phyloP scores from a whole-genome alignment of 92 coral and sea anemone genomes.

The Diadumene lineata region DNA sequence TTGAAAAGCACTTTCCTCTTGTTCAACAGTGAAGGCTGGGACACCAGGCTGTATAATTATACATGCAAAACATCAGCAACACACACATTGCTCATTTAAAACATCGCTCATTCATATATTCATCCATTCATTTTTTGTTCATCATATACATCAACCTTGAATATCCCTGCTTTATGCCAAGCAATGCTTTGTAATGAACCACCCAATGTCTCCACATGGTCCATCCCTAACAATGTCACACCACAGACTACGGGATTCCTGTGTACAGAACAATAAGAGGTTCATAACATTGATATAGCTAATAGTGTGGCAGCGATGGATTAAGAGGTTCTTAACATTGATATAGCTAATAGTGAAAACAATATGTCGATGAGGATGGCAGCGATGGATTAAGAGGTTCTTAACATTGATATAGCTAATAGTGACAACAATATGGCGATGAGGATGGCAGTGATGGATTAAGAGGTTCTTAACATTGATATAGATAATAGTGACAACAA shows the following conservation, averaged over 20 bases:
- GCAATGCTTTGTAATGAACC: conserved; percentile 93
- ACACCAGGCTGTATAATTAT: conserved; percentile 64
- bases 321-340: not conserved
- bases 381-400: not conserved
- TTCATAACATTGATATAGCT: not conserved
- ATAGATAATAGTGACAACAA: not conserved
- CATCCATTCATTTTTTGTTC: not conserved
- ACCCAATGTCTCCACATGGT: conserved; percentile 80
- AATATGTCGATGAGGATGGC: too few relatives aligned
- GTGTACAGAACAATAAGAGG: not conserved
- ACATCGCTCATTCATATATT: not conserved
- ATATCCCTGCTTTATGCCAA: conserved; percentile 98
- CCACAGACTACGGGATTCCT: conserved; percentile 97
- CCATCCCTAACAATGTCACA: conserved; percentile 95
- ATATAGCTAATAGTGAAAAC: not conserved
- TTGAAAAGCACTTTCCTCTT: conserved; percentile 71
- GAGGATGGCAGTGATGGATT: not conserved
- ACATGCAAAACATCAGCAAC: too few relatives aligned
- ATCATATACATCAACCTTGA: conserved; percentile 63
- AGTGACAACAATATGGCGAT: too few relatives aligned
- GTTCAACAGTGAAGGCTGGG: conserved; percentile 87
- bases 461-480: not conserved
- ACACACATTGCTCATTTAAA: too few relatives aligned
- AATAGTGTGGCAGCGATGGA: not conserved
- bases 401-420: not conserved